Conservation (phyloP, 1,140 invertebrate species). For the Bombus huntii region DNA sequence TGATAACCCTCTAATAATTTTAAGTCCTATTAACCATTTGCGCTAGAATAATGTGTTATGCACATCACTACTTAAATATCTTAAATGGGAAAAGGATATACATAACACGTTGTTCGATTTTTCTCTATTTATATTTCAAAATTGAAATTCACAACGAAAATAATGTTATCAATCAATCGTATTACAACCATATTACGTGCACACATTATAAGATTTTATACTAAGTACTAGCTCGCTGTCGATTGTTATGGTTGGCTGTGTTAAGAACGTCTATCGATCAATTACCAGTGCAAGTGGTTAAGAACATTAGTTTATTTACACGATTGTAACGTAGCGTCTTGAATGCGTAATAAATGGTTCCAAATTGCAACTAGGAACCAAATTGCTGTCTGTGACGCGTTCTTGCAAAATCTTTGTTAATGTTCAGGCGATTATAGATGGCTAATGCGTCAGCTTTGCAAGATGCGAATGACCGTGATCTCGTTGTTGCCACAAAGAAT, state of each 20-base stretch:
- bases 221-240: neutral
- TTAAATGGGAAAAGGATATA: neutral
- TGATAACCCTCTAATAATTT: conserved; percentile 18
- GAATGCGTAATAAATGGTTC: neutral
- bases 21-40: neutral
- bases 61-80: neutral
- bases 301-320: neutral
- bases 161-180: neutral
- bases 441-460: conserved; percentile 18
- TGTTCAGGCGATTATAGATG: neutral
- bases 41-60: neutral
- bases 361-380: neutral
- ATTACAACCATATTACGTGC: neutral
- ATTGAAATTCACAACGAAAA: neutral
- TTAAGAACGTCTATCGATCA: neutral
- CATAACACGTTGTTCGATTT: neutral
- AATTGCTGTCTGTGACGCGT: neutral
- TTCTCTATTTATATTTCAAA: neutral
- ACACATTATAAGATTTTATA: neutral
- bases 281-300: no score
- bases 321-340: neutral
- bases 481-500: conserved; percentile 19
- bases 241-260: neutral
- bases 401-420: conserved; percentile 18
- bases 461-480: conserved; percentile 11